Base-by-base conservation (phyloP, 2,888 invertebrate species). In the Caenorhabditis sinica region DNA sequence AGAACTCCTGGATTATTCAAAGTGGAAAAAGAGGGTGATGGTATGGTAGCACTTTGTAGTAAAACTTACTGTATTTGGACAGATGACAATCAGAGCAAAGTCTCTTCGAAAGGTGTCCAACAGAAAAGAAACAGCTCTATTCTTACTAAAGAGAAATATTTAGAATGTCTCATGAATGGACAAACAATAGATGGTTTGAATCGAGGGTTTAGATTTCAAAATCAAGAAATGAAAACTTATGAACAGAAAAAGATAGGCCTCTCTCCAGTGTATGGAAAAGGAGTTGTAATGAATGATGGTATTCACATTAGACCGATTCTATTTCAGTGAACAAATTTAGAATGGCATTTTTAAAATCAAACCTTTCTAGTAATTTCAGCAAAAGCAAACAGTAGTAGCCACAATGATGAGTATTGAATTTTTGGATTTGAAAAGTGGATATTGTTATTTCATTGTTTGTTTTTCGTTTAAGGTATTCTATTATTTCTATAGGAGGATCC, bases 261-360 rank as follows among this genome's bases (percentile, higher is more conserved):
- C 77, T 82, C 85, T 60, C 85, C 85, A 43, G 60, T 85, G 53
- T 85, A 82, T 85, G 56, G 72, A 68, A 82, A 85, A 82, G 82
- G 82, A 40, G 82, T 85, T 73, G 85, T 85, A 58, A 82, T 85
- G 82, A 82, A 77, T 82, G 82, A 85, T 77, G 85, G 85, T n/a
- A 77, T 85, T 72, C 85, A 85, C 75, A 80, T 83, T 53, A 83
- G 33, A 36, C 33, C 33, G 4, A 36, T n/a, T n/a, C n/a, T n/a
- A n/a, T n/a, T 36, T 36, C 5, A 36, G 33, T 36, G 33, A 40
- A 11, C 40, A 40, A 40, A 40, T 2, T 11, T 11, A 40, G 13
- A n/a, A 65, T 25, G 17, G 15, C 1, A 25, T 45, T 45, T 65
- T 65, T 23, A 45, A 25, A 65, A 65, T 65, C 65, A 45, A 28